A percentile compares a stretch with the other conserved stretches of the same genome.
Conservation (phyloP, 2,797 vertebrate species). For the Lepus townsendii region DNA sequence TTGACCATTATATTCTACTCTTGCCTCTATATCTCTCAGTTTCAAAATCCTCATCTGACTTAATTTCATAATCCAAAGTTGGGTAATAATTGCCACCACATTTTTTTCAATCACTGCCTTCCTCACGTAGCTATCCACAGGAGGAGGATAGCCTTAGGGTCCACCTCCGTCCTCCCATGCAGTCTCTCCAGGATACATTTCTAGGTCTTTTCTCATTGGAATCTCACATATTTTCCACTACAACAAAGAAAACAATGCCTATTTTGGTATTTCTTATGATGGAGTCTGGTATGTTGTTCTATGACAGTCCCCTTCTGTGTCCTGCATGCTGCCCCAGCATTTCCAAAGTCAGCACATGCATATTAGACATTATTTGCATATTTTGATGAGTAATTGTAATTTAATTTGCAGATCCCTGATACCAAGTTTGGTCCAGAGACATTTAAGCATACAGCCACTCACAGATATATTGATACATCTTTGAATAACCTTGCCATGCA, state of each 20-base stretch:
- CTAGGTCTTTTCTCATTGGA: background rate
- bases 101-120: background rate
- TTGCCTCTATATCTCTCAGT: background rate
- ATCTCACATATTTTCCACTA: background rate
- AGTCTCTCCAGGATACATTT: background rate
- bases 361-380: background rate
- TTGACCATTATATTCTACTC: background rate
- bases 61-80: background rate
- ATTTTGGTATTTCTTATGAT: background rate
- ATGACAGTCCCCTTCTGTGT: background rate
- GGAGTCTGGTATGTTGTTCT: no score
- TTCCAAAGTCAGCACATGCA: background rate
- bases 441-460: background rate
- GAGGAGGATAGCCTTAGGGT: background rate
- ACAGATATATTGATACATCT: background rate
- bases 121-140: background rate
- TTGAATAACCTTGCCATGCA: background rate
- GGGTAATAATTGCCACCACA: background rate
- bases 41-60: constrained; percentile 11
- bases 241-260: background rate
- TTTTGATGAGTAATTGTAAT: background rate
- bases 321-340: background rate
- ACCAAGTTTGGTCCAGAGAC: background rate
- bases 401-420: background rate
- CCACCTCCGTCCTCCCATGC: background rate